phyloP scores from a whole-genome alignment of 2,113 vertebrate genomes.

The Oncorhynchus mykiss region DNA sequence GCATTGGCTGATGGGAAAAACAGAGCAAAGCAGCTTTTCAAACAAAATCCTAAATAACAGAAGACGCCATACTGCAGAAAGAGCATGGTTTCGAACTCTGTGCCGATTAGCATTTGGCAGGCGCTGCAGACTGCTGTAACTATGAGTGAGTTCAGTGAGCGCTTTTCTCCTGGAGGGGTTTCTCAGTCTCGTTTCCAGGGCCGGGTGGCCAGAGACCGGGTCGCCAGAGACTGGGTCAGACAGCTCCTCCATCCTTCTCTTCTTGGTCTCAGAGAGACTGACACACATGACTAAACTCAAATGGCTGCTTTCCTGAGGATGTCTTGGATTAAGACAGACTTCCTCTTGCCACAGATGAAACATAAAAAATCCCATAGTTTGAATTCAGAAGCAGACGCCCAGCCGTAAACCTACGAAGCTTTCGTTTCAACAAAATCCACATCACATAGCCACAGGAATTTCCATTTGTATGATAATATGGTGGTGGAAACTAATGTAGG shows the following conservation, averaged over 20 bases:
- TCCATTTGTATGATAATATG: too few relatives aligned
- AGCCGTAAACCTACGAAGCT: too few relatives aligned
- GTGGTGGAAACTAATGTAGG: too few relatives aligned
- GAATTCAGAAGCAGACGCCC: too few relatives aligned
- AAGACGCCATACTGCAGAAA: slow-evolving; percentile 39
- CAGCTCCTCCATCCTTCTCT: slow-evolving; percentile 2
- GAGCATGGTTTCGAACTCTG: slow-evolving; percentile 23
- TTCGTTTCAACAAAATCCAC: too few relatives aligned
- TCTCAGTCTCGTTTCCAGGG: slow-evolving; percentile 34
- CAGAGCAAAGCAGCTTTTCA: slow-evolving; percentile 60
- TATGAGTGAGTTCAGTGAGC: slow-evolving; percentile 19
- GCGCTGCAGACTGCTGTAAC: not conserved
- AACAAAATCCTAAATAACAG: slow-evolving; percentile 63
- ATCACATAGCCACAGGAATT: too few relatives aligned
- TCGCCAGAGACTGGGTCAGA: slow-evolving; percentile 28
- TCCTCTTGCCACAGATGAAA: not conserved
- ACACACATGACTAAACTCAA: slow-evolving; percentile 7
- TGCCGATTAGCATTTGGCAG: slow-evolving; percentile 48
- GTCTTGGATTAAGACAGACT: not conserved
- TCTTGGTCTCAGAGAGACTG: slow-evolving; percentile 14
- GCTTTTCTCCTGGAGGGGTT: slow-evolving; percentile 47
- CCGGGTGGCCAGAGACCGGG: slow-evolving; percentile 28
- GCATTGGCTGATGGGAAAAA: slow-evolving; percentile 42
- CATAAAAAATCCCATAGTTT: too few relatives aligned
- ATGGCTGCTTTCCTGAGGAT: not conserved